phyloP scores from a whole-genome alignment of 2,113 vertebrate genomes.

The Pomatorhinus ruficollis region DNA sequence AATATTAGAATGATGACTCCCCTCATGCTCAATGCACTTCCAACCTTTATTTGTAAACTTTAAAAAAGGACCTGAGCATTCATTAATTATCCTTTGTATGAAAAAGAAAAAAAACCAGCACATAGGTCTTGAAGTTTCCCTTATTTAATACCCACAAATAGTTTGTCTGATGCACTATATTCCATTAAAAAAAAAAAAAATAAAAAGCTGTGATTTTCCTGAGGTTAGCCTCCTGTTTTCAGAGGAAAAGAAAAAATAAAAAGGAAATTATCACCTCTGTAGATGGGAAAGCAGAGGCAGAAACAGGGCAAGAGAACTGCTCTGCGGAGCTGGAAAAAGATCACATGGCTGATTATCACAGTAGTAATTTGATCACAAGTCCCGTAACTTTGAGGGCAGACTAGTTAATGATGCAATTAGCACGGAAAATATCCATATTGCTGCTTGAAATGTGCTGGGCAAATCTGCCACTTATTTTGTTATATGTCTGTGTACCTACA shows the following conservation, averaged over 20 bases:
- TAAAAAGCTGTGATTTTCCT: not conserved
- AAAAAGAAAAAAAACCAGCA: not conserved
- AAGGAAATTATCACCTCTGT: not conserved
- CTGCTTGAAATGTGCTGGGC: not conserved
- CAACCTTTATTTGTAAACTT: not conserved
- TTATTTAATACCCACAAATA: not conserved
- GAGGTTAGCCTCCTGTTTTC: not conserved
- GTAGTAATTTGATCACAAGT: not conserved
- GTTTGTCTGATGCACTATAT: not conserved
- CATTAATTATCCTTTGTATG: not conserved
- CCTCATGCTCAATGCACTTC: not conserved
- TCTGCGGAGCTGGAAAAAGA: not conserved
- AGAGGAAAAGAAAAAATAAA: not conserved
- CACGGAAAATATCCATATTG: not conserved
- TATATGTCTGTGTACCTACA: not conserved
- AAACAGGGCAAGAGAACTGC: not conserved
- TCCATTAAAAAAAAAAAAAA: not conserved
- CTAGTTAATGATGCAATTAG: constrained; percentile 47
- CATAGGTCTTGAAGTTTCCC: not conserved
- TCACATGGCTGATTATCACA: not conserved
- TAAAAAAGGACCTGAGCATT: not conserved
- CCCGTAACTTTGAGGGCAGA: not conserved
- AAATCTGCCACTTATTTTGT: not conserved
- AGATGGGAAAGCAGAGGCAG: not conserved
- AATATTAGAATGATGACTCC: not conserved